Percentiles rank a stretch among this genome's conserved stretches.
These are phyloP conservation scores for Drosophila incognita DNA, from an alignment of 2,888 invertebrate species.

Conservation along the genomic window DNA sequence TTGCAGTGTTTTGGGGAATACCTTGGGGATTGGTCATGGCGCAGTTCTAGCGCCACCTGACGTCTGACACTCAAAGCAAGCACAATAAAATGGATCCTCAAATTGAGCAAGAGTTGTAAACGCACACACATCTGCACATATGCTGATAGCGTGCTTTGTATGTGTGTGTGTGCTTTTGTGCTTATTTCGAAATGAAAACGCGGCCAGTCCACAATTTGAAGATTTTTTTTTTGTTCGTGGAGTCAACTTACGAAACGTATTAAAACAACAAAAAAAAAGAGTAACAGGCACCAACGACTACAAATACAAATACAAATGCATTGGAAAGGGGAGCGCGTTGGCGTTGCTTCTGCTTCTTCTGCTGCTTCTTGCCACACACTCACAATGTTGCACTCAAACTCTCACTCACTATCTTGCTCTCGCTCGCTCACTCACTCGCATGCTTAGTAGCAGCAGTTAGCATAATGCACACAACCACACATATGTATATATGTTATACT, in stretches of 20 bases:
- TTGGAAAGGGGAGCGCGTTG: constrained; percentile 59
- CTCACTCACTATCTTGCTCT: constrained; percentile 57
- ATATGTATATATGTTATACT: constrained; percentile 50
- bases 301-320: constrained; percentile 48
- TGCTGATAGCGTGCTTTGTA: constrained; percentile 15
- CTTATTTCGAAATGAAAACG: constrained; percentile 58
- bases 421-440: constrained; percentile 43
- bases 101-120: constrained; percentile 47
- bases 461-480: constrained; percentile 64
- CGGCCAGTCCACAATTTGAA: constrained; percentile 45
- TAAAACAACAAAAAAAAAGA: constrained; percentile 27
- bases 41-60: constrained; percentile 50
- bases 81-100: constrained; percentile 51
- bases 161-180: constrained; percentile 35
- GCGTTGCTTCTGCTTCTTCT: constrained; percentile 42
- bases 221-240: constrained; percentile 48
- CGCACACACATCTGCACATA: constrained; percentile 3
- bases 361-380: constrained; percentile 60
- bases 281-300: constrained; percentile 48
- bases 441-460: constrained; percentile 61
- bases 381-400: constrained; percentile 65
- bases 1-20: constrained; percentile 65
- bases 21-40: constrained; percentile 68
- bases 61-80: constrained; percentile 43
- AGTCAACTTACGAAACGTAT: constrained; percentile 56